phyloP scores from a whole-genome alignment of 2,888 invertebrate species.

The Notocelia uddmanniana region DNA sequence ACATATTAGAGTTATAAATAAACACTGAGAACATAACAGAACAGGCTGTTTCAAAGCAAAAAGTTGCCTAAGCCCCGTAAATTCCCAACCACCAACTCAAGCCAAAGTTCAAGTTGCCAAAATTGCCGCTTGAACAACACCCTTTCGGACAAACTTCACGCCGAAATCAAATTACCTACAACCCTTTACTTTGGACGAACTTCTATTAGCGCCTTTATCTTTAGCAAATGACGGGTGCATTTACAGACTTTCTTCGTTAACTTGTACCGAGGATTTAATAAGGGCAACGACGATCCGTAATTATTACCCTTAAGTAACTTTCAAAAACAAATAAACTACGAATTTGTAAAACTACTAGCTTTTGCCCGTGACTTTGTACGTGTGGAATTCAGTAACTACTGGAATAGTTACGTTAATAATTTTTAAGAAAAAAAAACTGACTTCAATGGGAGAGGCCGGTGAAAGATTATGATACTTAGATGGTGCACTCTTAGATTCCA shows the following conservation, averaged over 20 bases:
- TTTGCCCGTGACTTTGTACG: no score
- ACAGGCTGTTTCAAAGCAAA: conserved; percentile 28
- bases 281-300: background rate
- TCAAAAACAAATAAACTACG: background rate
- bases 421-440: no score
- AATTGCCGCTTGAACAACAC: conserved; percentile 45
- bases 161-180: conserved; percentile 45
- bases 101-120: conserved; percentile 42
- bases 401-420: no score
- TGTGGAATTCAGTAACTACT: no score
- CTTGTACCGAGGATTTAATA: conserved; percentile 2
- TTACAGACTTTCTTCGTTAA: conserved; percentile 26
- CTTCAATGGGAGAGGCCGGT: no score
- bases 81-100: conserved; percentile 33
- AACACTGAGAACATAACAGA: conserved; percentile 24
- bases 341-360: background rate
- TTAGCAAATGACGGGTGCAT: conserved; percentile 28
- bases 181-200: conserved; percentile 43
- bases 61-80: conserved; percentile 33
- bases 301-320: background rate
- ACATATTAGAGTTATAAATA: no score
- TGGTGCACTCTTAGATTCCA: no score
- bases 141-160: conserved; percentile 40
- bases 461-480: no score
- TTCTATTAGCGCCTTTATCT: conserved; percentile 45